phyloP scores from a whole-genome alignment of 1,140 invertebrate genomes.

The Bombus sibiricus region DNA sequence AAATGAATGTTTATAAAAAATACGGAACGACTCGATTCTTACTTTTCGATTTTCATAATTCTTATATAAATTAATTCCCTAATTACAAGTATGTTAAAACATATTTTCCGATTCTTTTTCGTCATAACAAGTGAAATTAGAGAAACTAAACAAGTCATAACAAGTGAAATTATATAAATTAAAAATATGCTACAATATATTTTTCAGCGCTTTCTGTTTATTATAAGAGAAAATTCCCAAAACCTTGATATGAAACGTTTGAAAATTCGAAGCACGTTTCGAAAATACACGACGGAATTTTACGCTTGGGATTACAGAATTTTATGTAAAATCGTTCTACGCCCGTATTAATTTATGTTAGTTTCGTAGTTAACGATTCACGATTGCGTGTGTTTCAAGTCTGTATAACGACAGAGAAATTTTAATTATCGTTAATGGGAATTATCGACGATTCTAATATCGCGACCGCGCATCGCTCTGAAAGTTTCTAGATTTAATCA shows the following conservation, averaged over 20 bases:
- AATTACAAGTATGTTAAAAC: too few relatives aligned
- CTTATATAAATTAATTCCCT: too few relatives aligned
- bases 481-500: conserved; percentile 9
- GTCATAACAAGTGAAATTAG: too few relatives aligned
- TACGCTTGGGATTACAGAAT: conserved; percentile 1
- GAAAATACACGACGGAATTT: neutral
- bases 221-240: neutral
- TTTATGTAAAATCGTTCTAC: neutral
- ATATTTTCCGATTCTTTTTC: too few relatives aligned
- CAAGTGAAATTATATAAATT: neutral
- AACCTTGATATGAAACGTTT: neutral
- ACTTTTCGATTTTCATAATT: too few relatives aligned
- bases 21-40: too few relatives aligned
- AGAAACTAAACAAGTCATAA: neutral
- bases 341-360: conserved; percentile 36
- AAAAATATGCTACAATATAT: neutral
- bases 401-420: conserved; percentile 8
- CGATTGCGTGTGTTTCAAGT: conserved; percentile 4
- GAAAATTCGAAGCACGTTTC: neutral
- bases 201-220: neutral
- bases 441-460: conserved; percentile 37
- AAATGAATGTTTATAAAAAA: neutral
- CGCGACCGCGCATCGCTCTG: neutral
- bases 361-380: conserved; percentile 12
- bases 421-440: conserved; percentile 35